Evolutionary conservation across 2,797 vertebrate species (phyloP).

Genomic region (Brachyalestes nurse): DNA sequence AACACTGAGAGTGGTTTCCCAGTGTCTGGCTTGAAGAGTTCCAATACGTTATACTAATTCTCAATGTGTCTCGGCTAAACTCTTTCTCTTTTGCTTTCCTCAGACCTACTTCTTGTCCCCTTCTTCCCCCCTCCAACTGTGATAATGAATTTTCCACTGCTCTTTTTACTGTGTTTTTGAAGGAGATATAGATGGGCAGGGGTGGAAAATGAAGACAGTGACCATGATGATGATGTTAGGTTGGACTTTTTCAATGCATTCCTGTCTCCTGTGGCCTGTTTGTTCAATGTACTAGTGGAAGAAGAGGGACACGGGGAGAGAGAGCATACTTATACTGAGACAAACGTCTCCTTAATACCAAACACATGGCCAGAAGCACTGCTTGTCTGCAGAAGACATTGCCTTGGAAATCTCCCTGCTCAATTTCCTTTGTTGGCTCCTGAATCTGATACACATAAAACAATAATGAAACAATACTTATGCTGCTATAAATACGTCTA

Average conservation of each 20-base stretch:
- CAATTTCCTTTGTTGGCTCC: constrained; percentile 62
- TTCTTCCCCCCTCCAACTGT: constrained; percentile 27
- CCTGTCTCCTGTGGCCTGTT: constrained; percentile 41
- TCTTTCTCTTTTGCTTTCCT: constrained; percentile 3
- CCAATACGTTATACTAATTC: constrained; percentile 23
- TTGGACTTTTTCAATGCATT: constrained; percentile 28
- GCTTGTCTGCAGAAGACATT: constrained; percentile 58
- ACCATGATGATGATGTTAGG: constrained; percentile 29
- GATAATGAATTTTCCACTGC: constrained; percentile 21
- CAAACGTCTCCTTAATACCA: constrained; percentile 53
- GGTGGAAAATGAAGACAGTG: constrained; percentile 39
- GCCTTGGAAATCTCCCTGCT: constrained; percentile 56
- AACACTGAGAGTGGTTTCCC: constrained; percentile 29
- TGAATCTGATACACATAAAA: constrained; percentile 58
- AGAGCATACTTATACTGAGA: constrained; percentile 37
- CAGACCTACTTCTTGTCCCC: constrained; percentile 18
- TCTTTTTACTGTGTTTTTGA: constrained; percentile 33
- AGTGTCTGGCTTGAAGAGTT: constrained; percentile 17
- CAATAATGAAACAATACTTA: constrained; percentile 60
- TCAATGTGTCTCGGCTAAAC: constrained; percentile 17
- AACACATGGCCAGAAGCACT: constrained; percentile 60
- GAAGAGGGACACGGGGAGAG: constrained; percentile 39
- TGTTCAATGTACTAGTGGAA: constrained; percentile 33
- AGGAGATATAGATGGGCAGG: constrained; percentile 29
- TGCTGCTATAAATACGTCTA: constrained; percentile 53